A percentile compares a stretch with the other conserved stretches of the same genome.
Evolutionary conservation across 2,888 invertebrate species (phyloP).

Genomic region (Chloromyia formosa): DNA sequence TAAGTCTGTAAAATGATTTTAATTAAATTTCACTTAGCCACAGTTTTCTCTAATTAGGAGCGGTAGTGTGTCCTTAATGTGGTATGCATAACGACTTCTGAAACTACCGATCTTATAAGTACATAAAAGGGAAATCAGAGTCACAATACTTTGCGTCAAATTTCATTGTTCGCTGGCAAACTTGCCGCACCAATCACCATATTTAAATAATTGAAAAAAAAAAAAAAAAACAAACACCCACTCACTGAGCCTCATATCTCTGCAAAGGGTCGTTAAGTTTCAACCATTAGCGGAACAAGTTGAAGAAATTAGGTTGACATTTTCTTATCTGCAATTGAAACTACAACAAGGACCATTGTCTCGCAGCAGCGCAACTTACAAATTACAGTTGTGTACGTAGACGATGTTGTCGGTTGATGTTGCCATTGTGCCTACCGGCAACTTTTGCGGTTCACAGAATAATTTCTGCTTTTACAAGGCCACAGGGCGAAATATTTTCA

Average conservation of each 20-base stretch:
- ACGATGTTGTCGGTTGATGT: too few species aligned
- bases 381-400: not conserved
- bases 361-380: not conserved
- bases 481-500: not conserved
- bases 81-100: not conserved
- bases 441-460: conserved; percentile 2
- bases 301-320: not conserved
- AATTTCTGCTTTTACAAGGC: not conserved
- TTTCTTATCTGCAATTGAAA: not conserved
- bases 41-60: not conserved
- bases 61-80: not conserved
- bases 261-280: not conserved
- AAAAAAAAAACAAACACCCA: too few species aligned
- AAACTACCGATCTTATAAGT: not conserved
- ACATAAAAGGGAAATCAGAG: too few species aligned
- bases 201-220: not conserved
- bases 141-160: too few species aligned
- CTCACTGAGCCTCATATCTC: not conserved
- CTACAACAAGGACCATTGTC: not conserved
- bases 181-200: not conserved
- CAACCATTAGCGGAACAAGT: not conserved
- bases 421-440: not conserved
- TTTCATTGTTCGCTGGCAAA: too few species aligned
- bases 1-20: not conserved
- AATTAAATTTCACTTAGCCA: conserved; percentile 24